Percentiles rank a stretch among this genome's conserved stretches.
phyloP scores from a whole-genome alignment of 1,140 invertebrate genomes.

The Galleria mellonella region DNA sequence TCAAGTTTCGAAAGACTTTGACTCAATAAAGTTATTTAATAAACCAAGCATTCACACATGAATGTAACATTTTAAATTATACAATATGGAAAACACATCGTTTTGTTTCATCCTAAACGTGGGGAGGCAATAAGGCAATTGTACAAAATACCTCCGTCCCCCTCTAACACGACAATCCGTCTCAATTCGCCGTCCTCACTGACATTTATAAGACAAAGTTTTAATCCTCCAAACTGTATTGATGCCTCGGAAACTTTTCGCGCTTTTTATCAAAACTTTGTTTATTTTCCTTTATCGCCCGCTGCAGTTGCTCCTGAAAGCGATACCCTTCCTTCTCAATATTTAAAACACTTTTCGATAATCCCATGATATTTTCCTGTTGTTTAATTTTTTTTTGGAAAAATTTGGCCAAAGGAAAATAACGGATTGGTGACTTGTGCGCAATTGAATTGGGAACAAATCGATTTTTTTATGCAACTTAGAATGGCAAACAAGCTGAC shows the following conservation, averaged over 20 bases:
- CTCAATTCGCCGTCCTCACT: slow-evolving; percentile 1
- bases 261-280: neutral
- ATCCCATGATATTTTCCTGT: too few species aligned
- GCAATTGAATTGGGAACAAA: too few species aligned
- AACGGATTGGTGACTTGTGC: neutral
- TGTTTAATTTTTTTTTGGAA: neutral
- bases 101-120: neutral
- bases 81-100: neutral
- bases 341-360: too few species aligned
- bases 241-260: neutral
- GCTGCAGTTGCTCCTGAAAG: neutral
- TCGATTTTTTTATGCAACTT: too few species aligned
- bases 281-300: neutral
- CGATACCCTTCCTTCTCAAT: neutral
- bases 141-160: neutral
- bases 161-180: neutral
- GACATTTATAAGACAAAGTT: slow-evolving; percentile 3
- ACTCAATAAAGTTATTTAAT: too few species aligned
- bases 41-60: too few species aligned
- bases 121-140: neutral
- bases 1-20: too few species aligned
- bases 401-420: neutral
- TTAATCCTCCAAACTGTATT: slow-evolving; percentile 4
- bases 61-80: too few species aligned
- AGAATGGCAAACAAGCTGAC: too few species aligned